Evolutionary conservation across 2,888 invertebrate species (phyloP), one percentile per base, ranked within the genome.

Genomic region (Leptura quadrifasciata): DNA sequence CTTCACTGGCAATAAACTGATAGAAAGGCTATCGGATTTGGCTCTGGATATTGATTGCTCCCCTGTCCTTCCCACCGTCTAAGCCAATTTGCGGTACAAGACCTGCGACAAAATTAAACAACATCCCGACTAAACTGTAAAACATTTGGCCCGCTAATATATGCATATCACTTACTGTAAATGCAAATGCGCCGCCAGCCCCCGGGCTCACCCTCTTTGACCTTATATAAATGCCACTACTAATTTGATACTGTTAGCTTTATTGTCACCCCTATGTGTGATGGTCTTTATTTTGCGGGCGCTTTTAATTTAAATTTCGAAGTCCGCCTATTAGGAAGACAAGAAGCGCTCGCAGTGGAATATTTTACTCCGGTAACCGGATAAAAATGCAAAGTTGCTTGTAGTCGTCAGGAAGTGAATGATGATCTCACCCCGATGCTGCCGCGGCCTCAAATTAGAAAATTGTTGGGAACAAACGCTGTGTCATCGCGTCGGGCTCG

Each of bases 151-250:
- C 70, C 67, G 67, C 63, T 84, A 86, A 86, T 86, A 75, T 87
- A 87, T 87, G 87, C 85, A 87, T 87, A 87, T 87, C 87, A 85
- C 85, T 87, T 87, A 88, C 87, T 87, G 86, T 87, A 87, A 87
- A 87, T 87, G 87, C 86, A 87, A 88, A 88, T 80, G 76, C 70
- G 76, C 15, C n/a, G 70, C 74, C 79, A 76, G 74, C 76, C 76
- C 76, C 73, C 79, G 76, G 31, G 74, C 65, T 76, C 79, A 72
- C 78, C 79, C 79, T 72, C 78, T 78, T 76, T 78, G 87, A 88
- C 88, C 87, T 88, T 88, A 85, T 83, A 85, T 81, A 87, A 87
- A 88, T 88, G 88, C 86, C 88, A 85, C 84, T 84, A 84, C 87
- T 88, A 88, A 88, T 88, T 88, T 87, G 87, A 87, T 87, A 86